Evolutionary conservation across 30 jellyfish, hydroid and myxozoan genomes (phyloP), one percentile per base, ranked within the genome.

Genomic region (Pseudorhiza aurosa): DNA sequence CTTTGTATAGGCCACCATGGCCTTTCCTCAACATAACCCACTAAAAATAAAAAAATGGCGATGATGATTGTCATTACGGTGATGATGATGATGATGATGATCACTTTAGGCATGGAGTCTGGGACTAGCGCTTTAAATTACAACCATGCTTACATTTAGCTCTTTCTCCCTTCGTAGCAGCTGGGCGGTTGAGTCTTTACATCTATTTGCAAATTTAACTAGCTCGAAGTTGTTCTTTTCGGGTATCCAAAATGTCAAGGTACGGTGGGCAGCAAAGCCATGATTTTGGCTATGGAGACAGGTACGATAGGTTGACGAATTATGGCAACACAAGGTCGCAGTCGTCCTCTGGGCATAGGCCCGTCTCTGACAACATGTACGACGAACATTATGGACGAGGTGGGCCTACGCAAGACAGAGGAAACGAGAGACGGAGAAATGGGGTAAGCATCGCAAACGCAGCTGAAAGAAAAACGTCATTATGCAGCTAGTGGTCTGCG

Each of bases 331-430:
- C 47, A 21, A 58, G 62, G 71, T 8, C 46, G 7, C 70, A 43
- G 25, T 31, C 42, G 6, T 45, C 72, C 21, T 31, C 77, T 3
- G 80, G 68, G 31, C 63, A 59, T 47, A 62, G 86, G 19, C 35
- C 67, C 32, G 29, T 68, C 25, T 30, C 70, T 58, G 91, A 80
- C 67, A 42, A 21, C 69, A 21, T 51, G 40, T 80, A 80, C 51
- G 91, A 80, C 31, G 91, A 80, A 10, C 84, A 80, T 35, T 80
- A 80, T 80, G 91, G 91, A 53, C 42, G 82, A 31, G 68, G 70
- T n/a, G 51, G 50, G 8, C 45, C 10, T 22, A 4, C 82, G 40
- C 62, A 64, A 65, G 84, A 64, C n/a, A 33, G 91, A 14, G 47
- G 67, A 7, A 55, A 64, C 53, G 91, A 80, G 29, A 32, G 77